Evolutionary conservation across 2,888 invertebrate genomes (phyloP).

Genomic region (Oconnorella tubifera): DNA sequence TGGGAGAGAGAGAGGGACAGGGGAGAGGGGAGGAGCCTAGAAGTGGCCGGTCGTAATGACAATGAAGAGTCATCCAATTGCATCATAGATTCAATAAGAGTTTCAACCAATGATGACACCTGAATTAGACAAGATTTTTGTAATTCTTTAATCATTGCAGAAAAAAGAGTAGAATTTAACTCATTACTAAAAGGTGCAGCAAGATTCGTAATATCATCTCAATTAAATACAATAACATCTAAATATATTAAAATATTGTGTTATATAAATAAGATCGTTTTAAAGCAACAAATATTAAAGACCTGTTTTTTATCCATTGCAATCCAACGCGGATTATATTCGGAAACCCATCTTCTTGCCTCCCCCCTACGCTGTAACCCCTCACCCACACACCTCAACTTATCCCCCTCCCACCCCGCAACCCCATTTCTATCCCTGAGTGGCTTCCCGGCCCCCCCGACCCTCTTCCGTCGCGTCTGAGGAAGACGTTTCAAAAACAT

Average conservation of each 20-base stretch:
- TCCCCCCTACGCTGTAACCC: neutral
- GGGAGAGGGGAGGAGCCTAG: too few species aligned
- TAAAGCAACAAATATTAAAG: neutral
- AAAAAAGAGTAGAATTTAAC: too few species aligned
- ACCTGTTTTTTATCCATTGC: slow-evolving; percentile 22
- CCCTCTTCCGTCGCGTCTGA: neutral
- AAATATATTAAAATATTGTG: neutral
- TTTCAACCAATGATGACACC: slow-evolving; percentile 20
- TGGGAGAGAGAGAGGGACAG: neutral
- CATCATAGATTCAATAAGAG: slow-evolving; percentile 24
- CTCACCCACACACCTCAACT: neutral
- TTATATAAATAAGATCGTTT: neutral
- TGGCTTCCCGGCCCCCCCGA: neutral
- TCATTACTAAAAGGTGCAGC: too few species aligned
- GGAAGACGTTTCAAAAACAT: too few species aligned
- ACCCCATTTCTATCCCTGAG: neutral
- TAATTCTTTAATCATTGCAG: too few species aligned
- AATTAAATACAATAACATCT: neutral
- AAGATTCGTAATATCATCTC: neutral
- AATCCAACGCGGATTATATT: slow-evolving; percentile 18
- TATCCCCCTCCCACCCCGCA: neutral
- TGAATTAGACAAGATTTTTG: neutral
- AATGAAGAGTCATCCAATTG: neutral
- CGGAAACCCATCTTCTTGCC: neutral
- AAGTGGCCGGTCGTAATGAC: too few species aligned